A percentile compares a stretch with the other conserved stretches of the same genome.
phyloP scores from a whole-genome alignment of 2,888 invertebrate species.

The Rugalucina vietnamica region DNA sequence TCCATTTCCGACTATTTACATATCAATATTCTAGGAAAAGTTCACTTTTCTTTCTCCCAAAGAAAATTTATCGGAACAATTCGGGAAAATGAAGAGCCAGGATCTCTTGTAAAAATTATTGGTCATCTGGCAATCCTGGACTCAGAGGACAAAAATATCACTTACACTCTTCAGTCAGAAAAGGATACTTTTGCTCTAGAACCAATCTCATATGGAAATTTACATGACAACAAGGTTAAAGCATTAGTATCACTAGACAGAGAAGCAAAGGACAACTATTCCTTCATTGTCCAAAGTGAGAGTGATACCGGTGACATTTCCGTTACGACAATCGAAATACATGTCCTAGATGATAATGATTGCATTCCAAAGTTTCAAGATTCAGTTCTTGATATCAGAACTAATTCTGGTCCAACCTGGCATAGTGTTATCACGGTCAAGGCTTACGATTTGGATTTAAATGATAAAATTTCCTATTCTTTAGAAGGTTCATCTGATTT shows the following conservation, averaged over 20 bases:
- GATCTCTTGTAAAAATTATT: constrained; percentile 52
- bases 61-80: constrained; percentile 61
- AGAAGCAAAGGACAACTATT: constrained; percentile 90
- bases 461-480: constrained; percentile 58
- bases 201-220: constrained; percentile 33
- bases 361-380: constrained; percentile 97
- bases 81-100: constrained; percentile 60
- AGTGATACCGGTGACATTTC: constrained; percentile 41
- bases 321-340: constrained; percentile 52
- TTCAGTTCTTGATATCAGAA: constrained; percentile 93
- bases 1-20: constrained; percentile 42
- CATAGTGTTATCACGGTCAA: constrained; percentile 48
- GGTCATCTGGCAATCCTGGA: constrained; percentile 50
- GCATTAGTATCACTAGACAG: constrained; percentile 89
- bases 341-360: constrained; percentile 95
- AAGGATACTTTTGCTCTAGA: constrained; percentile 40
- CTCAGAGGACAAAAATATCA: constrained; percentile 37
- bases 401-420: constrained; percentile 96
- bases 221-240: constrained; percentile 64
- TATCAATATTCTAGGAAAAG: constrained; percentile 46
- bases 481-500: constrained; percentile 51
- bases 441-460: constrained; percentile 58
- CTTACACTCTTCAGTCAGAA: constrained; percentile 43
- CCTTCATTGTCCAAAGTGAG: constrained; percentile 87
- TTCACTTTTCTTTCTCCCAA: constrained; percentile 56